These are phyloP conservation scores for Brachyhypopomus gauderio DNA, from an alignment of 2,113 vertebrate genomes.

Conservation along the genomic window DNA sequence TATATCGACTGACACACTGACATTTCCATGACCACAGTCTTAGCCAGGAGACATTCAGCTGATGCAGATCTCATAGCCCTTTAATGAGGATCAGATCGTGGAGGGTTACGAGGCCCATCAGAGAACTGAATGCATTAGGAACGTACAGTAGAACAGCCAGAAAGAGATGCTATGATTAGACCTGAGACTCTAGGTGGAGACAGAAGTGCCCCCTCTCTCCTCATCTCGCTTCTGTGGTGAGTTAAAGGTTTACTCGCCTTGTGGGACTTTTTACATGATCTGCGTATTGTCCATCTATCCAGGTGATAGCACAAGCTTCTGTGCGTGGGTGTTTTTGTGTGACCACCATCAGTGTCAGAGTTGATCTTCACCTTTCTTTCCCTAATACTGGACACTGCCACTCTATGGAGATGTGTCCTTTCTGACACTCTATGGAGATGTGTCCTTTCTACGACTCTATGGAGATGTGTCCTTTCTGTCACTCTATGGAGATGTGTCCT, in stretches of 20 bases:
- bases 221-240: not conserved
- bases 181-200: not conserved
- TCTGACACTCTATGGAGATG: no score
- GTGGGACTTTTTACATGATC: not conserved
- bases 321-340: no score
- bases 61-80: slow-evolving; percentile 8
- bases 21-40: slow-evolving; percentile 58
- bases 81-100: slow-evolving; percentile 3
- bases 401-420: no score
- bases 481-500: no score
- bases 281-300: not conserved
- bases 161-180: not conserved
- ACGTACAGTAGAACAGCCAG: not conserved
- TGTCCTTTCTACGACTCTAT: no score
- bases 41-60: not conserved
- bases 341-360: no score
- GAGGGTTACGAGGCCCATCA: not conserved
- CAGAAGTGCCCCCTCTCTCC: not conserved
- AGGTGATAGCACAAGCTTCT: no score
- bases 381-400: no score
- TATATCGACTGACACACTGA: slow-evolving; percentile 68
- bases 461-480: no score
- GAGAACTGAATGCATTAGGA: not conserved
- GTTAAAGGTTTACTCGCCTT: not conserved
- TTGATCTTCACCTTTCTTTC: no score